Conservation (phyloP, 1,140 invertebrate genomes). For the Lycorma delicatula region DNA sequence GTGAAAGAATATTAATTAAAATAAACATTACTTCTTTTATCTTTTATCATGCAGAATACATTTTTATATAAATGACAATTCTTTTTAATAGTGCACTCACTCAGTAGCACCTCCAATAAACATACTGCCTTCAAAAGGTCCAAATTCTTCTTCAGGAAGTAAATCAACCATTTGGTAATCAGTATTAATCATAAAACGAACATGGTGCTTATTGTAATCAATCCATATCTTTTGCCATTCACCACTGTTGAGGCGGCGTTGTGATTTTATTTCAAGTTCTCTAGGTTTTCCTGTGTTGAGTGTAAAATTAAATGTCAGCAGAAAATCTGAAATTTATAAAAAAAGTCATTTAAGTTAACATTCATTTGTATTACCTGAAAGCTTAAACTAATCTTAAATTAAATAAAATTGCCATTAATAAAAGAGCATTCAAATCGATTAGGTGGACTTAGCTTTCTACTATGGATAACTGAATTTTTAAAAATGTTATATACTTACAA, state of each 20-base stretch:
- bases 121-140: constrained; percentile 85
- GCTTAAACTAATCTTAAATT: too few species aligned
- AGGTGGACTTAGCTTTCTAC: too few species aligned
- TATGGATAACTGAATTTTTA: too few species aligned
- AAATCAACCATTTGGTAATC: constrained; percentile 81
- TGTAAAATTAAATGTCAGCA: constrained; percentile 83
- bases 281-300: constrained; percentile 71
- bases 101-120: constrained; percentile 84
- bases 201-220: constrained; percentile 86
- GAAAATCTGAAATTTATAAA: constrained; percentile 52
- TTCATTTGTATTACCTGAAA: too few species aligned
- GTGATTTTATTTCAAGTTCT: constrained; percentile 70
- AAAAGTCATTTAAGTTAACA: too few species aligned
- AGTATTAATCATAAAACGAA: constrained; percentile 86
- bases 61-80: too few species aligned
- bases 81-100: constrained; percentile 46
- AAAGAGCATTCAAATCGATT: too few species aligned
- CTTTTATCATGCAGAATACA: too few species aligned
- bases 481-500: too few species aligned
- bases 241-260: constrained; percentile 72
- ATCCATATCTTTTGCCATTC: constrained; percentile 96
- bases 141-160: constrained; percentile 75
- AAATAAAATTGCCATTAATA: too few species aligned
- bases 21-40: neutral
- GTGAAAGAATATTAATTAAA: constrained; percentile 6